Evolutionary conservation across 2,113 vertebrate genomes (phyloP), one percentile per base, ranked within the genome.

Genomic region (Nestor notabilis): DNA sequence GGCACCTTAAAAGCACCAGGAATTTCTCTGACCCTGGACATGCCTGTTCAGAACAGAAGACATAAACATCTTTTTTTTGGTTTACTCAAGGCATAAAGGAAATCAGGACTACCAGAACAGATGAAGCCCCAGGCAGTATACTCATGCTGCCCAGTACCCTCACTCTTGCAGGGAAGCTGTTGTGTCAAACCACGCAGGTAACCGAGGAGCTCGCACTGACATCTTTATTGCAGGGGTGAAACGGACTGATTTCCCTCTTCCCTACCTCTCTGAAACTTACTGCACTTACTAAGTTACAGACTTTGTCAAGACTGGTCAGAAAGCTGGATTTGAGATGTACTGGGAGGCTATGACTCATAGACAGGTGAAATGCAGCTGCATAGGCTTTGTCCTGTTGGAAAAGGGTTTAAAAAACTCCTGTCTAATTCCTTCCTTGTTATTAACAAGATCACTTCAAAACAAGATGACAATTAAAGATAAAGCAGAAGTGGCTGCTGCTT

Each of bases 11-110:
- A 53, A 2, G 4, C 25, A 39, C 43, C 68, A 39, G 18, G 20
- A 92, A 65, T 23, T 88, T 35, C 47, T 69, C 41, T 65, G 35
- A 35, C 87, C 10, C 24, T 64, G 44, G 17, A 11, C 0, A 0
- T 50, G 33, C 23, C 6, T 13, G 35, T 79, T 12, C 17, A 53
- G 46, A 77, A 77, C 24, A 63, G 6, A n/a, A 60, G 56, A 16
- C 0, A 56, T 21, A 60, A 83, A 68, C 6, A 16, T 15, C 0
- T 29, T 33, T 29, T 29, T 84, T 60, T 46, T 3, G 0, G 5
- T 35, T 89, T 89, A 2, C 3, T 69, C 29, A 53, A 77, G 16
- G 7, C 5, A 1, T 63, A 23, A 85, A 70, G 39, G 35, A 93
- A 91, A 60, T 20, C 25, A 49, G 35, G 43, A n/a, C 13, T 21